Base-by-base conservation (phyloP, 2,113 vertebrate genomes). In the Entelurus aequoreus region DNA sequence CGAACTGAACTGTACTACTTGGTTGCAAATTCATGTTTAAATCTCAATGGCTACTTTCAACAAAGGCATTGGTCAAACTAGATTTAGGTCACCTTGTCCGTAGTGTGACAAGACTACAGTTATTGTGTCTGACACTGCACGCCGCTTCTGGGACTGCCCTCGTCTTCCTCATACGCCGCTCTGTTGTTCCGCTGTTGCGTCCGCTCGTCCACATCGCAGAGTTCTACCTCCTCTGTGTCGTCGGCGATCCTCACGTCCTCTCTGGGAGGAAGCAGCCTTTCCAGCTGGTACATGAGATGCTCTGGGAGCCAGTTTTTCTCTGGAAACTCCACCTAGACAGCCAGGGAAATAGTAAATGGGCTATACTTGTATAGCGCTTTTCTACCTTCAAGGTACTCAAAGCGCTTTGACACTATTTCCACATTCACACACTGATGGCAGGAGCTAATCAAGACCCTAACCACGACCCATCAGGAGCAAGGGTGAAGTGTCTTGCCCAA, bases 181-280 rank as follows among this genome's bases (percentile, higher is more conserved):
- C 88, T 40, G 12, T 88, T 90, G 71, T 74, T 84, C 74, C 81
- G 91, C 64, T 84, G 81, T 59, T 93, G 90, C 19, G 91, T 85
- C 0, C 28, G 77, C 5, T 76, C 74, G 21, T 91, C 90, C 19
- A 93, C 92, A 14, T 96, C 95, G 62, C 85, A 80, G 12, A 99
- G 92, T 4, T 96, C 92, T 5, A 93, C 94, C 68, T 95, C 94
- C 66, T 98, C 96, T 94, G 94, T 94, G 65, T 99, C 97, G 0
- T 98, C 97, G 0, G 93, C 86, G 7, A 96, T 8, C 84, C 92
- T 90, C 16, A 93, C 76, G 2, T 94, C 89, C 58, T 97, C 93
- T 64, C 94, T 82, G 0, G 90, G 84, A 1, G 93, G 97, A 48
- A 98, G 93, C n/a, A 97, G 68, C 55, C 87, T 80, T 74, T 98